Evolutionary conservation across 2,113 vertebrate species (phyloP).

Genomic region (Platysternon megacephalum): DNA sequence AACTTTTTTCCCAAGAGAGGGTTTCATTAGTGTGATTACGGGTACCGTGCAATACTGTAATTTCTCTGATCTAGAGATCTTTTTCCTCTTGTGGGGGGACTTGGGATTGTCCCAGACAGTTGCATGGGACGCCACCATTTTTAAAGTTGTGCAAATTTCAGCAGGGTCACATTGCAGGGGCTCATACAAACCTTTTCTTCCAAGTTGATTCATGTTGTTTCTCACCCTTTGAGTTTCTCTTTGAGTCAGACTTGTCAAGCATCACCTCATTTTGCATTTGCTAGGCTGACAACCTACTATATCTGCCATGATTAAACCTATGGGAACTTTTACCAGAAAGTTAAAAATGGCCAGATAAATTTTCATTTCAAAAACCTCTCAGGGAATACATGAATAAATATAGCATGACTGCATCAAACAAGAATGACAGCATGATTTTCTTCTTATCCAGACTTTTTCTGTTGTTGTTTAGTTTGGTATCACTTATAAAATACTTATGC

Average conservation of each 20-base stretch:
- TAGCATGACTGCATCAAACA: not conserved
- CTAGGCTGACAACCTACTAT: not conserved
- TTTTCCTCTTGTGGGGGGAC: not conserved
- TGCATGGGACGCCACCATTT: not conserved
- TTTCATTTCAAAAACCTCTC: constrained; percentile 1
- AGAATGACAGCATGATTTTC: not conserved
- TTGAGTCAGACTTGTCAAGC: constrained; percentile 7
- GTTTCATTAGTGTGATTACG: not conserved
- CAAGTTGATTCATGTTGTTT: not conserved
- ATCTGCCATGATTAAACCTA: constrained; percentile 17
- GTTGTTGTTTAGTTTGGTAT: not conserved
- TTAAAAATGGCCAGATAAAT: not conserved
- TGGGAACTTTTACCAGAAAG: not conserved
- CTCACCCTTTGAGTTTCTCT: not conserved
- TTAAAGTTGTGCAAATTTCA: not conserved
- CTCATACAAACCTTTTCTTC: not conserved
- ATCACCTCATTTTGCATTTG: constrained; percentile 7
- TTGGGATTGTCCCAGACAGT: not conserved
- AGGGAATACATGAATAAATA: not conserved
- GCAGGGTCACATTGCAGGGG: not conserved
- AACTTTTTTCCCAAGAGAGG: not conserved
- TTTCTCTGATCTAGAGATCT: not conserved
- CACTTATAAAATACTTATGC: not conserved
- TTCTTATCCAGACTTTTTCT: not conserved
- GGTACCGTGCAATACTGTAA: fast-evolving